These are phyloP conservation scores for Hystrix cristata DNA, from an alignment of 2,113 vertebrate species.

Conservation along the genomic window DNA sequence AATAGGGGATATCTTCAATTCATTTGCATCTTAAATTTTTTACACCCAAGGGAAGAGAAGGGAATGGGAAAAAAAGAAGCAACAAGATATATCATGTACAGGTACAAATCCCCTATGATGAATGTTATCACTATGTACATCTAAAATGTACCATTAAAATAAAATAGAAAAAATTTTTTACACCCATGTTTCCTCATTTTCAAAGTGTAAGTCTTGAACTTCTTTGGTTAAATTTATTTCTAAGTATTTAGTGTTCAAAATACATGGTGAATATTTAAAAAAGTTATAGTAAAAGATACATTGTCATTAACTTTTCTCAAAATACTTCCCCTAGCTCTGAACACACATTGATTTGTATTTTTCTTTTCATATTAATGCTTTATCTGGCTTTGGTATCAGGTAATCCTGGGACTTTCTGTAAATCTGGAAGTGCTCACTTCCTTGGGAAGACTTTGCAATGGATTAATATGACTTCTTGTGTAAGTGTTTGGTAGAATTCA, in stretches of 20 bases:
- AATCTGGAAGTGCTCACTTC: not conserved
- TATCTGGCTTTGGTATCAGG: not conserved
- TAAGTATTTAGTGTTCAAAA: not conserved
- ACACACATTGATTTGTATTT: not conserved
- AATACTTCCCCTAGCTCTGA: not conserved
- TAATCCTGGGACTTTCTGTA: not conserved
- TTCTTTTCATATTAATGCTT: not conserved
- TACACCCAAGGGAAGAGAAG: not conserved
- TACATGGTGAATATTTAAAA: not conserved
- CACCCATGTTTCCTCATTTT: not conserved
- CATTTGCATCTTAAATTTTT: not conserved
- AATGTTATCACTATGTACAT: too few species aligned
- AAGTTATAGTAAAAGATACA: not conserved
- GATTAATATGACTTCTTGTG: not conserved
- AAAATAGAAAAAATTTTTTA: not conserved
- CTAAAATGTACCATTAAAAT: too few species aligned
- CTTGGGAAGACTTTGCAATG: not conserved
- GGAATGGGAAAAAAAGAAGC: too few species aligned
- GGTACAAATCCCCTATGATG: too few species aligned
- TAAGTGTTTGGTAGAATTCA: not conserved
- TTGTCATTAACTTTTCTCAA: not conserved
- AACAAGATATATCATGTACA: too few species aligned
- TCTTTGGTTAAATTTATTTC: not conserved
- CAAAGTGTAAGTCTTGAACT: not conserved
- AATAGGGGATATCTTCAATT: not conserved